Conservation (phyloP, 2,888 invertebrate genomes). For the Sarcophaga variegata region DNA sequence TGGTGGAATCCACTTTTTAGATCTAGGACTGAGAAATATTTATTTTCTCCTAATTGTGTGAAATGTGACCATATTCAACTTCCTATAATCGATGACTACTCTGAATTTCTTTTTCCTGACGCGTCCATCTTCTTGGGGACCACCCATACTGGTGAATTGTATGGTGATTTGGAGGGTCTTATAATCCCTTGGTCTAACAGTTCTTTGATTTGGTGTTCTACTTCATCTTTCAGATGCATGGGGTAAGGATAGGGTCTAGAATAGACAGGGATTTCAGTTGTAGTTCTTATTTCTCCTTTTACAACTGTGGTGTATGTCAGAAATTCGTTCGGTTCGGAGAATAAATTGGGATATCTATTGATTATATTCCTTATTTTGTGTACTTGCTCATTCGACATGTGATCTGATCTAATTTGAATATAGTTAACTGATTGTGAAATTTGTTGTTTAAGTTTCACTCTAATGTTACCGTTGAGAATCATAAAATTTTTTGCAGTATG, state of each 20-base stretch:
- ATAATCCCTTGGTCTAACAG: not conserved
- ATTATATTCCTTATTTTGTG: conserved; percentile 9
- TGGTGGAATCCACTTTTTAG: not conserved
- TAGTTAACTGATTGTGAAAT: conserved; percentile 17
- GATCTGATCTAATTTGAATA: conserved; percentile 27
- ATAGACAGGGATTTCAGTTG: too few relatives aligned
- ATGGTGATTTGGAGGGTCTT: conserved; percentile 9
- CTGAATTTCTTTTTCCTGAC: not conserved
- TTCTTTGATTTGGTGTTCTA: too few relatives aligned
- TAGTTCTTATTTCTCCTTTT: too few relatives aligned
- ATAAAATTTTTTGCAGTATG: conserved; percentile 29
- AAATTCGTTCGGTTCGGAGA: too few relatives aligned
- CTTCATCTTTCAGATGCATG: too few relatives aligned
- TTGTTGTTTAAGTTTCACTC: conserved; percentile 19
- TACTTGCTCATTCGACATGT: conserved; percentile 7
- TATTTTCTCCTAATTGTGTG: not conserved
- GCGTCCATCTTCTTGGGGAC: not conserved
- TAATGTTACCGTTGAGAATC: conserved; percentile 9
- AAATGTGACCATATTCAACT: not conserved
- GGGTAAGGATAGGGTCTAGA: too few relatives aligned
- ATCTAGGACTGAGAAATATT: not conserved
- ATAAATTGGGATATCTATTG: not conserved
- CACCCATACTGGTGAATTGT: conserved; percentile 12
- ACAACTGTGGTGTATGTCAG: too few relatives aligned
- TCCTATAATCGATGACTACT: conserved; percentile 1